Conservation (phyloP, 2,113 vertebrate genomes). For the Oxyruncus cristatus region DNA sequence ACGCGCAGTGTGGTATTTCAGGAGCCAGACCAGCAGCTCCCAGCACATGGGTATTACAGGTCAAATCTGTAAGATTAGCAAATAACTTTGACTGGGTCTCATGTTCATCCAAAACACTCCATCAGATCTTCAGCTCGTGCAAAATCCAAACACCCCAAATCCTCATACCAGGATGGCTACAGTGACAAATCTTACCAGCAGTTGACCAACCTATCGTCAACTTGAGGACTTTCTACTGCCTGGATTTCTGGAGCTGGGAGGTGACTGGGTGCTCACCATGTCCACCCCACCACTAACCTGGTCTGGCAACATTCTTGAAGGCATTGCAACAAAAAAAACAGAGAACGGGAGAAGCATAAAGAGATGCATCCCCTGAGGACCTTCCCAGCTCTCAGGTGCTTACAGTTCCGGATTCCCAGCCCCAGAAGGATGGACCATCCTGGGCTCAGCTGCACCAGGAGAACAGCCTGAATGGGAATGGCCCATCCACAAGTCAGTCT, state of each 20-base stretch:
- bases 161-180: not conserved
- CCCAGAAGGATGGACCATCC: not conserved
- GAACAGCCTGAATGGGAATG: not conserved
- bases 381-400: not conserved
- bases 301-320: conserved; percentile 47
- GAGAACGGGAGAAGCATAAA: not conserved
- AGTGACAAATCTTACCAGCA: not conserved
- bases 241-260: not conserved
- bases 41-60: not conserved
- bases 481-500: not conserved
- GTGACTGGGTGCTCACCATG: not conserved
- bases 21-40: not conserved
- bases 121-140: not conserved
- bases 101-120: not conserved
- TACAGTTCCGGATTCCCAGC: not conserved
- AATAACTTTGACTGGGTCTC: not conserved
- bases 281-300: not conserved
- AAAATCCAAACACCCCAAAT: not conserved
- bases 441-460: not conserved
- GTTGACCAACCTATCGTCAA: not conserved
- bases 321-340: not conserved
- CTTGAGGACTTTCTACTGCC: not conserved
- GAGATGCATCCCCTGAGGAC: not conserved
- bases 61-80: not conserved
- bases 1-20: fast-evolving